phyloP scores from a whole-genome alignment of 2,113 vertebrate species.

The Xiphophorus maculatus region DNA sequence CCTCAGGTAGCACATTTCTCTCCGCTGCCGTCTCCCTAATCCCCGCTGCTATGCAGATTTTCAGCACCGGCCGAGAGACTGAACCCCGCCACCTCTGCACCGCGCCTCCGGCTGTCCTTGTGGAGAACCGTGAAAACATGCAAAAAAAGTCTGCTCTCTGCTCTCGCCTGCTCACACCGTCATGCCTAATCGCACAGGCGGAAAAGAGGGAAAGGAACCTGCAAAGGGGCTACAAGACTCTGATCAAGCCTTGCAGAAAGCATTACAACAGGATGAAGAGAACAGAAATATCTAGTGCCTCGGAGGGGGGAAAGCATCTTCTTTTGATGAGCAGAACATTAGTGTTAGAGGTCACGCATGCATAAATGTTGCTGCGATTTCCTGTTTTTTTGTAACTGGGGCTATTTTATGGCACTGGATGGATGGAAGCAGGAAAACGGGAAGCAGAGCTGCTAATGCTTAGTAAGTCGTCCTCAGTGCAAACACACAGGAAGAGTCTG shows the following conservation, averaged over 20 bases:
- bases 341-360: conserved; percentile 40
- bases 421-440: conserved; percentile 6
- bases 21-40: conserved; percentile 38
- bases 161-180: conserved; percentile 28
- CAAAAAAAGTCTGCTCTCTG: conserved; percentile 46
- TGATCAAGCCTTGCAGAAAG: conserved; percentile 58
- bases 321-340: conserved; percentile 30
- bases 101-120: conserved; percentile 14
- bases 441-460: background rate
- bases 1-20: conserved; percentile 41
- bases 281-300: conserved; percentile 34
- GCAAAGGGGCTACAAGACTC: conserved; percentile 32
- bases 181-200: conserved; percentile 51
- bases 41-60: conserved; percentile 54
- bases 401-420: background rate
- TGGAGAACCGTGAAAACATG: conserved; percentile 53
- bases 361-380: conserved; percentile 23
- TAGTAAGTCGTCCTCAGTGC: conserved; percentile 4
- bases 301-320: conserved; percentile 24
- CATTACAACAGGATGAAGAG: conserved; percentile 37
- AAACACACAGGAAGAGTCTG: conserved; percentile 35
- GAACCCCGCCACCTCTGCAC: conserved; percentile 38
- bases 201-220: conserved; percentile 32
- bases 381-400: background rate
- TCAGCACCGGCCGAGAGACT: conserved; percentile 30